These are phyloP conservation scores for Chymomyza amoena DNA, from an alignment of 2,888 invertebrate genomes.

Conservation along the genomic window DNA sequence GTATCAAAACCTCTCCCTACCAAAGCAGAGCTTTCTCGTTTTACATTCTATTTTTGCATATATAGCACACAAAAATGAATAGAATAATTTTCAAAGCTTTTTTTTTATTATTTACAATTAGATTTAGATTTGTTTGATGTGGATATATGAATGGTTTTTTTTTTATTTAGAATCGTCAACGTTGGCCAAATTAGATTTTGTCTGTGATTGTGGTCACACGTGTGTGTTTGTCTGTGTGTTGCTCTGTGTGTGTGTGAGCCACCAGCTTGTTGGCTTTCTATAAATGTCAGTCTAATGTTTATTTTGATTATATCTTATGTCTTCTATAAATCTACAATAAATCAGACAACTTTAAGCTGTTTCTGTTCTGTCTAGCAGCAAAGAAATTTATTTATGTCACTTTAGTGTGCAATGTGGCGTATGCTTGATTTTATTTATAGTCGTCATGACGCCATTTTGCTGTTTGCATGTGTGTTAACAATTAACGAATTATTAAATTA, in stretches of 20 bases:
- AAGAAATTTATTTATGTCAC: neutral
- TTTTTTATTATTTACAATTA: neutral
- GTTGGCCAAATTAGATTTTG: slow-evolving; percentile 9
- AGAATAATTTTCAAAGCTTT: neutral
- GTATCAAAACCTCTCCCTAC: neutral
- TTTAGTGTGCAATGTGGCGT: neutral
- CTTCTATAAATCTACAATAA: neutral
- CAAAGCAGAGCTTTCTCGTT: neutral
- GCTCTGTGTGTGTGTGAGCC: slow-evolving; percentile 22
- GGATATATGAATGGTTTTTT: slow-evolving; percentile 15
- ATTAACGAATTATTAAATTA: neutral
- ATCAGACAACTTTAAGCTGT: neutral
- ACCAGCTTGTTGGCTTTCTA: neutral
- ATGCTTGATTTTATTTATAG: neutral
- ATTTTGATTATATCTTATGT: neutral
- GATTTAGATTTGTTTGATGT: neutral
- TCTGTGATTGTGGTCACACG: neutral
- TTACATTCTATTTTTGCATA: neutral
- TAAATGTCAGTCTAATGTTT: slow-evolving; percentile 8
- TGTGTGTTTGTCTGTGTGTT: neutral
- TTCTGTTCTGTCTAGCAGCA: neutral
- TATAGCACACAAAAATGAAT: neutral
- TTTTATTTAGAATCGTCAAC: slow-evolving; percentile 38
- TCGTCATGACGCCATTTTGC: neutral
- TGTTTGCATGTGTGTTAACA: neutral